Evolutionary conservation across 1,140 invertebrate genomes (phyloP), one percentile per base, ranked within the genome.

Genomic region (Ips nitidus): DNA sequence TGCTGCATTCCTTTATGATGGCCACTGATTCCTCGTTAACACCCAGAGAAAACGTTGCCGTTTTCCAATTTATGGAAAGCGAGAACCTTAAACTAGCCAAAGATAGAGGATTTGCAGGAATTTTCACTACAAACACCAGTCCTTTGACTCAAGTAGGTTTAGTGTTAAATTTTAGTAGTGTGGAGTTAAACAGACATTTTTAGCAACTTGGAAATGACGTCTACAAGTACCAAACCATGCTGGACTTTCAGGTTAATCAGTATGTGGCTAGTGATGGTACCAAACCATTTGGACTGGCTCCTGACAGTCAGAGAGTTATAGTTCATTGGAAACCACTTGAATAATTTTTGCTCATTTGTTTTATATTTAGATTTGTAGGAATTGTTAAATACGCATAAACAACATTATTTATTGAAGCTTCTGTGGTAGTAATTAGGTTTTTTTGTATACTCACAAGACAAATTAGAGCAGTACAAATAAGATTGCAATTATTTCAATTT

Each of bases 1-100:
- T 94, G 52, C 82, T 93, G 0, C 91, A 94, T 75, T 89, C 87
- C n/a, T 93, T 91, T 74, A 94, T 94, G 92, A 93, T 94, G 91
- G 89, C 87, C 2, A 94, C 92, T 1, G 84, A 85, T 65, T 80
- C 84, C 38, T 79, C 84, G 1, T 76, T 93, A 40, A 85, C 80
- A 65, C 73, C 89, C 0, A 85, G 85, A 59, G 90, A 94, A 73
- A 94, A 94, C 78, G 87, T 95, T 2, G 82, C 87, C 22, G 83
- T 92, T 5, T 92, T 94, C 79, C 85, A 86, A 70, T 87, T 86
- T 53, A 90, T 94, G 84, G 93, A 95, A 80, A 83, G 89, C 47
- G 87, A 91, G 71, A 88, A 88, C 41, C 79, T 92, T 52, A 78
- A 83, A 41, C 74, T 93, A 2, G 91, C 90, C 0, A 86, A 83